Base-by-base conservation (phyloP, 2,888 invertebrate species). In the Phengaris alcon region DNA sequence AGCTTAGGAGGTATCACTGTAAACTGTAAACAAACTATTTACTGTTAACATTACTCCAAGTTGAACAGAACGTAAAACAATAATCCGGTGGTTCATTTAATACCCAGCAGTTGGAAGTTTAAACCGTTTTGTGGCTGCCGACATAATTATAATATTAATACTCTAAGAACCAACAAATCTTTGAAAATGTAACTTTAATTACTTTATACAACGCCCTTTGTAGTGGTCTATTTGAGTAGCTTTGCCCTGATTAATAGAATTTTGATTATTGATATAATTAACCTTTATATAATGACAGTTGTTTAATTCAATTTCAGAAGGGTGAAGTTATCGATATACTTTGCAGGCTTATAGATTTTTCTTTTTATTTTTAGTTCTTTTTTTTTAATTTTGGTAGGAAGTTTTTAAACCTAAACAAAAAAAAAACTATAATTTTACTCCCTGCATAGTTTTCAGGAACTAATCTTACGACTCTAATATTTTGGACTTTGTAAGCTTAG, bases 161-260 rank as follows among this genome's bases (percentile, higher is more conserved):
- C 87, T 85, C 89, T 79, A 78, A 86, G 84, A 80, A 79, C 83
- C 82, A 83, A 84, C 85, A 84, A 86, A 84, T 83, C 86, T 85
- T 84, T 84, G 84, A 85, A 91, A 91, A 92, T 90, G 90, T 87
- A 84, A 90, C 90, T 92, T 92, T 92, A 90, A 92, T 91, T 84
- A 88, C 91, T 92, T 91, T 86, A 89, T 86, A 88, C 89, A 88
- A 85, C 87, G 85, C 82, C 82, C 85, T 87, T 88, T 83, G 84
- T 85, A 87, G 87, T 85, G 85, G 86, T 84, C 83, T 86, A 87
- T 89, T 87, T 52, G 35, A 72, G 3, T 72, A 54, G 72, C 12
- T 54, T 54, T 7, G 22, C 13, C 35, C 22, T 54, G 72, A 72
- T 72, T 35, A 35, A 54, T 44, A 35, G 22, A 54, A 54, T 54